Evolutionary conservation across 2,797 vertebrate species (phyloP).

Genomic region (Cyclura pinguis): DNA sequence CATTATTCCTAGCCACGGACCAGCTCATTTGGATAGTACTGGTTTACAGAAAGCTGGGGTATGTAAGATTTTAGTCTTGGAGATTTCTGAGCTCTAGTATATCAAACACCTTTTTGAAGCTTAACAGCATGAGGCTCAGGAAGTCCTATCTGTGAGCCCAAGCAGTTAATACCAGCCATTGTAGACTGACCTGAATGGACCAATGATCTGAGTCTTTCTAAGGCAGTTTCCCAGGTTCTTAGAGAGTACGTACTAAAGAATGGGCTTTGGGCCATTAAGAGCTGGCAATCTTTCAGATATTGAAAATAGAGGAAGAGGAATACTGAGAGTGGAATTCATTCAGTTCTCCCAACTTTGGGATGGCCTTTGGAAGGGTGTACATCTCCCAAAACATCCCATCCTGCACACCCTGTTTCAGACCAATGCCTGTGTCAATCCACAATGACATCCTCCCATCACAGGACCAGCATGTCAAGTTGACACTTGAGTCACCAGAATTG

Average conservation of each 20-base stretch:
- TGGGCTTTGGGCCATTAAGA: too few relatives aligned
- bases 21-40: not conserved
- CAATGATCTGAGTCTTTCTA: not conserved
- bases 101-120: not conserved
- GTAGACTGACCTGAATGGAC: too few relatives aligned
- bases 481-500: not conserved
- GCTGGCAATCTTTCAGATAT: not conserved
- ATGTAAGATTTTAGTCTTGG: not conserved
- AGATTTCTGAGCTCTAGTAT: too few relatives aligned
- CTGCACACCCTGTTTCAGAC: not conserved
- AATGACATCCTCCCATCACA: not conserved
- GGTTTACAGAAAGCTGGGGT: not conserved
- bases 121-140: not conserved
- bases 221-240: not conserved
- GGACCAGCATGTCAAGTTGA: not conserved
- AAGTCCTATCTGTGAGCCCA: too few relatives aligned
- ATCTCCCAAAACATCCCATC: not conserved
- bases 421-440: not conserved
- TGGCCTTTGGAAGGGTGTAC: too few relatives aligned
- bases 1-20: too few relatives aligned
- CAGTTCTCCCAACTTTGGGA: too few relatives aligned
- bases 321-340: too few relatives aligned
- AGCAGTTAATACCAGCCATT: too few relatives aligned
- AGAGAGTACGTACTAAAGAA: not conserved
- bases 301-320: too few relatives aligned